These are phyloP conservation scores for Hippoglossus stenolepis DNA, from an alignment of 2,113 vertebrate genomes.

Conservation along the genomic window DNA sequence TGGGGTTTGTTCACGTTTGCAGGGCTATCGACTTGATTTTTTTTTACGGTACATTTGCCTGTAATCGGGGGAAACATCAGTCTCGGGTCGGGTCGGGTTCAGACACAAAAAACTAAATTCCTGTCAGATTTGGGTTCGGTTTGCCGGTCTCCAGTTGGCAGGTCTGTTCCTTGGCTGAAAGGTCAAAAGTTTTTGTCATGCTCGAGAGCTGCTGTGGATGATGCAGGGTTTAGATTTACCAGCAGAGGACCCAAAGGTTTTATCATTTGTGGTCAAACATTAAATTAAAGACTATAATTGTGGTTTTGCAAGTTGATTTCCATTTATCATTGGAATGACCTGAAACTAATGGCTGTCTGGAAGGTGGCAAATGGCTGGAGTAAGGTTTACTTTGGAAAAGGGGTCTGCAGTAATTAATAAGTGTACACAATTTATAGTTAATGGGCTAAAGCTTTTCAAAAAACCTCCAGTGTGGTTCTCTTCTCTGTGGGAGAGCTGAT, in stretches of 20 bases:
- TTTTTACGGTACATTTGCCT: too few species aligned
- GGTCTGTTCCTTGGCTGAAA: not conserved
- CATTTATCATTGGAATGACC: conserved; percentile 18
- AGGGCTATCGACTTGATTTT: too few species aligned
- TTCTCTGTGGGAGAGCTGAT: conserved; percentile 25
- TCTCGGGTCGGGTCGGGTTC: too few species aligned
- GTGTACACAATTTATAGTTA: conserved; percentile 53
- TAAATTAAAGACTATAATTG: not conserved
- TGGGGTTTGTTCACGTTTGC: too few species aligned
- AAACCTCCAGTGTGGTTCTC: conserved; percentile 19
- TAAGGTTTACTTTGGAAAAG: conserved; percentile 44
- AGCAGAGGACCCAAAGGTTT: not conserved
- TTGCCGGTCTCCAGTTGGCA: too few species aligned
- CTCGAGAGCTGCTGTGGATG: conserved; percentile 3
- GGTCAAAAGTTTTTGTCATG: conserved; percentile 11
- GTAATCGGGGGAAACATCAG: too few species aligned
- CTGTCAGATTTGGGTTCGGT: too few species aligned
- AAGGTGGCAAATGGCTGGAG: conserved; percentile 35
- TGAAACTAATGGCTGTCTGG: conserved; percentile 24
- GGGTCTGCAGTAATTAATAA: conserved; percentile 37
- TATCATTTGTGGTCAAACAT: too few species aligned
- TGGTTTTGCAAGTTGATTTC: conserved; percentile 39
- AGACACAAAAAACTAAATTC: too few species aligned
- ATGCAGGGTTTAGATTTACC: not conserved
- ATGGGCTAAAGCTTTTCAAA: conserved; percentile 29